Base-by-base conservation (phyloP, 2,888 invertebrate genomes). In the Leptopilina syphax region DNA sequence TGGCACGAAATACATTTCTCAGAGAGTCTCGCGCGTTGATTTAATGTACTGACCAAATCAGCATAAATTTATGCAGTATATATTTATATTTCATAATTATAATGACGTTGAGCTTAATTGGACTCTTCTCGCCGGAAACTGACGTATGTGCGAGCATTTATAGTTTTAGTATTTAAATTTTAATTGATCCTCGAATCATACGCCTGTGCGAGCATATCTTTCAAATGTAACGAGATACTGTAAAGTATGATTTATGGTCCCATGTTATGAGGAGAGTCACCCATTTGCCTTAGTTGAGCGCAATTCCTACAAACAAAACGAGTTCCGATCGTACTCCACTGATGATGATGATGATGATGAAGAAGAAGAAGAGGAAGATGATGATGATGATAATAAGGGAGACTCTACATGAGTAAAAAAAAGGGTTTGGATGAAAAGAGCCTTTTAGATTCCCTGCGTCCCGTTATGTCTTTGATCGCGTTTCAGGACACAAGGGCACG, bases 401-500 rank as follows among this genome's bases (percentile, higher is more conserved):
- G 63, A 34, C 1, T n/a, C n/a, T 50, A 66, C 18, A 76, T 24
- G 47, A 73, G 54, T 1, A 10, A 3, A 34, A 34, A 34, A 68
- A 63, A 81, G 79, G 77, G 63, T 78, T 79, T 63, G 68, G 13
- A 65, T 77, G n/a, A 27, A 73, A 41, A 50, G 50, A 10, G 50
- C 50, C 50, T 34, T 13, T 50, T 50, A 3, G 13, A 70, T 70
- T 54, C 13, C 73, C 54, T 70, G 76, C 60, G 76, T 65, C 27
- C 63, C 76, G 68, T 68, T 68, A 68, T 68, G 27, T 27, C 47
- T 57, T 54, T 85, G 80, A 84, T 81, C 73, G 60, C 67, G 68
- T 79, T 77, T 77, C 76, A 82, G 70, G 68, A 78, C 78, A 50
- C 10, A 79, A 81, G 80, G 77, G 79, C 77, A 82, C 77, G 76